A percentile compares a stretch with the other conserved stretches of the same genome.
Conservation (phyloP, 2,888 invertebrate genomes). For the Papilio gigon region DNA sequence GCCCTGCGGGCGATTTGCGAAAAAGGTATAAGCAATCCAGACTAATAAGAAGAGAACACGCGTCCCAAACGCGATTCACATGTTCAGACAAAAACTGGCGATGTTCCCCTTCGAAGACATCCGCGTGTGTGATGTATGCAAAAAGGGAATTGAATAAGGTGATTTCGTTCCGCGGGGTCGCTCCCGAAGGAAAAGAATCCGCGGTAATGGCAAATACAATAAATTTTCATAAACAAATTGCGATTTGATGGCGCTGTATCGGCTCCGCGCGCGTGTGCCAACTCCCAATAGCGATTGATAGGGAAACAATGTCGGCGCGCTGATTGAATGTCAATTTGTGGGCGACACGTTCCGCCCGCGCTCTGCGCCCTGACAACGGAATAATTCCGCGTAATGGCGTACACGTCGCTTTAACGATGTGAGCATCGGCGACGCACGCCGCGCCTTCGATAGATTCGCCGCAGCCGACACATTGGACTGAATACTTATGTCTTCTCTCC, state of each 20-base stretch:
- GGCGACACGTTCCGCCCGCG: constrained; percentile 57
- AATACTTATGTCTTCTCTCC: constrained; percentile 38
- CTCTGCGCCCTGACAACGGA: constrained; percentile 48
- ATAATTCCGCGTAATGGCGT: constrained; percentile 72
- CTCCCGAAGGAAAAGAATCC: constrained; percentile 80
- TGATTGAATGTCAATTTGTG: constrained; percentile 81
- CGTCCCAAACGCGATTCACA: constrained; percentile 79
- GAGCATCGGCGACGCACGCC: constrained; percentile 57
- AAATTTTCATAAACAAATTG: constrained; percentile 84
- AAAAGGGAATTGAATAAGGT: constrained; percentile 83
- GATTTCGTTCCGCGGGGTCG: constrained; percentile 79
- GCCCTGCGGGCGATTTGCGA: constrained; percentile 66
- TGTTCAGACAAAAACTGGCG: constrained; percentile 78
- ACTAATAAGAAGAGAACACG: constrained; percentile 80
- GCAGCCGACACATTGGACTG: constrained; percentile 36
- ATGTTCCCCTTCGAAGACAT: constrained; percentile 71
- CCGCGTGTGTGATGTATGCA: constrained; percentile 80
- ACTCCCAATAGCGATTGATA: constrained; percentile 81
- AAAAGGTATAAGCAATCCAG: constrained; percentile 76
- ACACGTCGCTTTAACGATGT: constrained; percentile 74
- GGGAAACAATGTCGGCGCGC: constrained; percentile 80
- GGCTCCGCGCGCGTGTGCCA: constrained; percentile 65
- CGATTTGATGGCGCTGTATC: constrained; percentile 80
- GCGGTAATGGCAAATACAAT: constrained; percentile 81
- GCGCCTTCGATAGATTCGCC: constrained; percentile 46